Conservation (phyloP, 2,113 vertebrate genomes). For the Platichthys stellatus region DNA sequence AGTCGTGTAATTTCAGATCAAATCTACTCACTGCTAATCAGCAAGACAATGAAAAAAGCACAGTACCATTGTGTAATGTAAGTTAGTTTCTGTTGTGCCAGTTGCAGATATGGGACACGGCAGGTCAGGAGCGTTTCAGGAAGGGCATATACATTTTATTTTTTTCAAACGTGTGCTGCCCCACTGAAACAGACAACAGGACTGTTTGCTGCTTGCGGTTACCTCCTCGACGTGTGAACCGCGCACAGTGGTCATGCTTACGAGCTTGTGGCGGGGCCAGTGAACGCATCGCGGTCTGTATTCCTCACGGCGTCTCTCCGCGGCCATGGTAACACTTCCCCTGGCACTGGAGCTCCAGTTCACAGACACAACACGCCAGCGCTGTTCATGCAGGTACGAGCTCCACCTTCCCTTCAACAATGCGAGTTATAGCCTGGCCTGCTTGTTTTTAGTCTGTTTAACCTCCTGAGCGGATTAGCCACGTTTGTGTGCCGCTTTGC, state of each 20-base stretch:
- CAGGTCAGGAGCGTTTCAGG: no score
- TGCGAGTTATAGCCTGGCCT: no score
- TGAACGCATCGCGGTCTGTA: slow-evolving; percentile 60
- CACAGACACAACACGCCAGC: slow-evolving; percentile 11
- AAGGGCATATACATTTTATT: no score
- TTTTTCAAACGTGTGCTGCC: accelerated
- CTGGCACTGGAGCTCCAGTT: slow-evolving; percentile 33
- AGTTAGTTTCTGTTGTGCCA: no score
- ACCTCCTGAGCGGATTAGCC: slow-evolving; percentile 25
- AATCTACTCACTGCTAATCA: neutral
- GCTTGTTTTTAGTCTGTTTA: neutral
- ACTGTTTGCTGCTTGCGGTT: neutral
- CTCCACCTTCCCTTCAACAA: neutral
- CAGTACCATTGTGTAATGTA: neutral
- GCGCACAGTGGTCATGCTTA: neutral
- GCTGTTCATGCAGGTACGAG: slow-evolving; percentile 62
- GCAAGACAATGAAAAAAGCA: neutral
- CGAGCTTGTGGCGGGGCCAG: neutral
- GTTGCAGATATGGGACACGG: no score
- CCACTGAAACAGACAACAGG: neutral
- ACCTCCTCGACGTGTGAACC: neutral
- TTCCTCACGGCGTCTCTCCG: slow-evolving; percentile 75
- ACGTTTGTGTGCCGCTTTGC: no score
- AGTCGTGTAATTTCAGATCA: neutral
- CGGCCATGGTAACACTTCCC: slow-evolving; percentile 83